Evolutionary conservation across 2,797 vertebrate genomes (phyloP).

Genomic region (Pangasius mekongensis): DNA sequence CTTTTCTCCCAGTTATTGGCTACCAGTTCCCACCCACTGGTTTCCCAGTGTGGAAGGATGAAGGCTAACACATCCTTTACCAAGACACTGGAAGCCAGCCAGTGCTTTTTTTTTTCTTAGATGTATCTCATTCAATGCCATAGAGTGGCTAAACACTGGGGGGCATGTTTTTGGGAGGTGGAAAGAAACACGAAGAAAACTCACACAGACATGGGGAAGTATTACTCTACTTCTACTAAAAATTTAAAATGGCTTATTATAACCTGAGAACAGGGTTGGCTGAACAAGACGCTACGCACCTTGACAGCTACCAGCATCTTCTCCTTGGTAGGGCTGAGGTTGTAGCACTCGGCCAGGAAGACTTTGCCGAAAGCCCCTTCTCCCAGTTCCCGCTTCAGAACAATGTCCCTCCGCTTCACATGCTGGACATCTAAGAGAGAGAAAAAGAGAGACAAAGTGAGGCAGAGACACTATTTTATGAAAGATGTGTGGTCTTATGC

Average conservation of each 20-base stretch:
- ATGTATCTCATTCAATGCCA: neutral
- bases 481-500: neutral
- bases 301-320: conserved; percentile 99
- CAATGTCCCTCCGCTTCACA: conserved; percentile 95
- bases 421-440: conserved; percentile 87
- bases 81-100: neutral
- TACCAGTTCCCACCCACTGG: neutral
- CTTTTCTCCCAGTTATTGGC: neutral
- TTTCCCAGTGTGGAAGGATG: neutral
- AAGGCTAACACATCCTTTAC: neutral
- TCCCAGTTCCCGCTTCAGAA: conserved; percentile 94
- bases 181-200: neutral
- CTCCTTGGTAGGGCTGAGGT: conserved; percentile 94
- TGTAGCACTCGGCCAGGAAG: conserved; percentile 97
- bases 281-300: conserved; percentile 73
- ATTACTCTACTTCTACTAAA: neutral
- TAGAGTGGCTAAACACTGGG: neutral
- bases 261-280: neutral
- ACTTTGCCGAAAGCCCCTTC: conserved; percentile 98
- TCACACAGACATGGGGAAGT: neutral
- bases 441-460: conserved; percentile 2
- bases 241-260: neutral
- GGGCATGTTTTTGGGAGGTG: neutral
- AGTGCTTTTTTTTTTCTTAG: neutral
- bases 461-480: neutral